These are phyloP conservation scores for Loxodonta africana DNA, from an alignment of 2,113 vertebrate genomes.

Conservation along the genomic window DNA sequence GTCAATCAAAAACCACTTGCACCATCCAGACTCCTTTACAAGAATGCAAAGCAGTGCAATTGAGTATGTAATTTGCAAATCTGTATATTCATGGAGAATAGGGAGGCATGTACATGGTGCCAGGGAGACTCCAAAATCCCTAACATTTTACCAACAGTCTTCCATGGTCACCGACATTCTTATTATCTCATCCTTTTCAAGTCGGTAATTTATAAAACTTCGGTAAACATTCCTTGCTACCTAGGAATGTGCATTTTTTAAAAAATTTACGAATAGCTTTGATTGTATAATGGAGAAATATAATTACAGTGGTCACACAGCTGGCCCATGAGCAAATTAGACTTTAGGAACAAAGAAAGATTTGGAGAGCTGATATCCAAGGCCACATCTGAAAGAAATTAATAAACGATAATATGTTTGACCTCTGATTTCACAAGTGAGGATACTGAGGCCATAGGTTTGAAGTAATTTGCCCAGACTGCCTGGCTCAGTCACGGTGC, in stretches of 20 bases:
- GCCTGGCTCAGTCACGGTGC: too few species aligned
- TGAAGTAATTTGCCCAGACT: not conserved
- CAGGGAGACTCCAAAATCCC: not conserved
- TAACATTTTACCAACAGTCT: not conserved
- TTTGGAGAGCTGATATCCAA: not conserved
- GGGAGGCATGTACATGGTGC: not conserved
- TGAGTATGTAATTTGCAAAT: accelerated
- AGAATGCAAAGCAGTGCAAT: accelerated
- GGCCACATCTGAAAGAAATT: not conserved
- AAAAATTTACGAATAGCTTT: not conserved
- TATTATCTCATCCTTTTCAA: not conserved
- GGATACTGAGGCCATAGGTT: not conserved
- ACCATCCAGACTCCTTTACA: not conserved
- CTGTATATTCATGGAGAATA: accelerated
- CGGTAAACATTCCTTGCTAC: not conserved
- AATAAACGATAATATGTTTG: not conserved
- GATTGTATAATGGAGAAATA: not conserved
- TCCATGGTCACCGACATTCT: not conserved
- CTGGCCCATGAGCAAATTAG: not conserved
- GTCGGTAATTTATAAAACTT: too few species aligned
- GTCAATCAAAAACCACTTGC: not conserved
- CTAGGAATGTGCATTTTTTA: not conserved
- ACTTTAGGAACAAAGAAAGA: not conserved
- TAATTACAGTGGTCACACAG: not conserved
- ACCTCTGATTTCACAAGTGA: not conserved